phyloP scores from a whole-genome alignment of 2,888 invertebrate genomes.

The Nycteola revayana region DNA sequence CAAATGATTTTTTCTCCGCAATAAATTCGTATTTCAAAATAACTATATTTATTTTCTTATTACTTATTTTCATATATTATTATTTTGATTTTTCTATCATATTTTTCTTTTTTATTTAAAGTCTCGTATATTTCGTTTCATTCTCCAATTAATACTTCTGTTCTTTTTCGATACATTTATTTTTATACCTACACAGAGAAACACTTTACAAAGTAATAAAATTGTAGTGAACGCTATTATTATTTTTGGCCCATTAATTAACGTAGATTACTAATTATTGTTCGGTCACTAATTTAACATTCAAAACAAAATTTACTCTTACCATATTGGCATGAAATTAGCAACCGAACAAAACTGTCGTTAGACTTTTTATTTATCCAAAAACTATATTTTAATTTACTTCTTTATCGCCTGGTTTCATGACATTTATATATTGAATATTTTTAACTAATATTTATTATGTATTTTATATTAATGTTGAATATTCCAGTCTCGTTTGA shows the following conservation, averaged over 20 bases:
- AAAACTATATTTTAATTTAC: conserved; percentile 50
- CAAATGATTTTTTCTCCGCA: conserved; percentile 54
- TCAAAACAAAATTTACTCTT: conserved; percentile 2
- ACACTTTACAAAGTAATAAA: conserved; percentile 75
- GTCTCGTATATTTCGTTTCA: conserved; percentile 47
- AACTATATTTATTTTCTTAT: conserved; percentile 42
- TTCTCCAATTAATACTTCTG: conserved; percentile 73
- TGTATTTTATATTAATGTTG: conserved; percentile 23
- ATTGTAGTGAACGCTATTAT: conserved; percentile 64
- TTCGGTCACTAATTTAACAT: conserved; percentile 64
- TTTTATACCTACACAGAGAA: conserved; percentile 80
- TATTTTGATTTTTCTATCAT: conserved; percentile 46
- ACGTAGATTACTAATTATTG: conserved; percentile 57
- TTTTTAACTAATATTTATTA: conserved; percentile 22
- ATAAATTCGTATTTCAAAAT: conserved; percentile 50
- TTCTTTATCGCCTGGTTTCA: conserved; percentile 63
- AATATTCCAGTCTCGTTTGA: conserved; percentile 21
- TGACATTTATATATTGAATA: conserved; percentile 51
- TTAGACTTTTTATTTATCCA: conserved; percentile 57
- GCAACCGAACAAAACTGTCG: conserved; percentile 64
- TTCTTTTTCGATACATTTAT: conserved; percentile 59
- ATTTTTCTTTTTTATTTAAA: conserved; percentile 46
- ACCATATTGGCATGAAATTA: conserved; percentile 33
- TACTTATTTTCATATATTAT: conserved; percentile 42
- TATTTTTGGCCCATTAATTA: conserved; percentile 72